Conservation (phyloP, 92 coral and sea anemone genomes). For the Palythoa grandiflora region DNA sequence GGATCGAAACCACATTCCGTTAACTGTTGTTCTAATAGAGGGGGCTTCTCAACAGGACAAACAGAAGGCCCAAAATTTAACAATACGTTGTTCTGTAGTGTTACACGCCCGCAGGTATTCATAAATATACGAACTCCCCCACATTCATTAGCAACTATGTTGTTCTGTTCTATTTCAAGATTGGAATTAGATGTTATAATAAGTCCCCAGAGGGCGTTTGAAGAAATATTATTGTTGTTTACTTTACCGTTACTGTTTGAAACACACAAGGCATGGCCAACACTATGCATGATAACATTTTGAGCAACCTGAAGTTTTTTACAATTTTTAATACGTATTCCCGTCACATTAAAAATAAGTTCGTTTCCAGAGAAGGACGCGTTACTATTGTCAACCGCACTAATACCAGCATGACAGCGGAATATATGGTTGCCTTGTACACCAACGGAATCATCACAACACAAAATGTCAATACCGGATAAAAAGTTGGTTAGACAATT, state of each 20-base stretch:
- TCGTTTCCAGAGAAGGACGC: background rate
- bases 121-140: constrained; percentile 28
- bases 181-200: background rate
- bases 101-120: constrained; percentile 24
- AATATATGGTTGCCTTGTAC: background rate
- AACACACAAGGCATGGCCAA: background rate
- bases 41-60: background rate
- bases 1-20: background rate
- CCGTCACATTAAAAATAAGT: background rate
- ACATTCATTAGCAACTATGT: background rate
- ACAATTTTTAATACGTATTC: background rate
- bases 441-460: background rate
- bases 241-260: background rate
- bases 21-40: background rate
- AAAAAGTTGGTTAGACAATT: background rate
- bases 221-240: background rate
- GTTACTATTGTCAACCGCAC: background rate
- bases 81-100: constrained; percentile 6
- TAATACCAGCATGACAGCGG: no score
- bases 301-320: background rate
- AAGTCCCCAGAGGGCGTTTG: constrained; percentile 16
- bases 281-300: background rate
- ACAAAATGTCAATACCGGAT: background rate
- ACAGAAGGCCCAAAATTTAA: background rate
- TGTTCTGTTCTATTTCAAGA: background rate